Percentiles rank a stretch among this genome's conserved stretches.
Conservation (phyloP, 2,888 invertebrate genomes). For the Lottia gigantea region DNA sequence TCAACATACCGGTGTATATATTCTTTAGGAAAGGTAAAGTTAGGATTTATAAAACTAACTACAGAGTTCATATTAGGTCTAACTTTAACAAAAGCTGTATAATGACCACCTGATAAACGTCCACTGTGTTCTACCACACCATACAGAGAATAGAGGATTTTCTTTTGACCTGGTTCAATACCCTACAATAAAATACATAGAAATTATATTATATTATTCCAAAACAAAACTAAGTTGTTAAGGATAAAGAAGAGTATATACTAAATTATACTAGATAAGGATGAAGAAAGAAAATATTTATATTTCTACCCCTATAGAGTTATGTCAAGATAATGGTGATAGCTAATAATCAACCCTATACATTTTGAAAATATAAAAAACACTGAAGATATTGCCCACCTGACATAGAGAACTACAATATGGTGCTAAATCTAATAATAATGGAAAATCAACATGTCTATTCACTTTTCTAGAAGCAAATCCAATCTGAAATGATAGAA, state of each 20-base stretch:
- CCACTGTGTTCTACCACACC: conserved; percentile 97
- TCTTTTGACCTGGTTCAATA: conserved; percentile 72
- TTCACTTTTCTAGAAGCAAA: conserved; percentile 84
- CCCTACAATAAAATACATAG: conserved; percentile 49
- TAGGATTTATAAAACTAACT: conserved; percentile 49
- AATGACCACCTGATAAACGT: conserved; percentile 88
- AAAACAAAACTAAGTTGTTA: neutral
- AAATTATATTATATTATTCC: neutral
- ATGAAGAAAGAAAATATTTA: too few species aligned
- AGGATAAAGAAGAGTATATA: neutral
- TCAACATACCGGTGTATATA: conserved; percentile 46
- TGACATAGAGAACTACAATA: conserved; percentile 80
- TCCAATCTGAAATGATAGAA: conserved; percentile 59
- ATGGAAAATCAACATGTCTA: conserved; percentile 88
- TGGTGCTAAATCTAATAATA: conserved; percentile 86
- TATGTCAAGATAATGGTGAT: too few species aligned
- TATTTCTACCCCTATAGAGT: too few species aligned
- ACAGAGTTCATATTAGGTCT: conserved; percentile 53
- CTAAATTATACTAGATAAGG: too few species aligned
- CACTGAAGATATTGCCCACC: conserved; percentile 44
- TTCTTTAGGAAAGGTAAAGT: conserved; percentile 40
- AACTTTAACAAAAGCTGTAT: conserved; percentile 94
- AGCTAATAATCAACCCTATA: too few species aligned
- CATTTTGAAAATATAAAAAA: too few species aligned
- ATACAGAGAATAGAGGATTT: conserved; percentile 87